Evolutionary conservation across 1,140 invertebrate genomes (phyloP), one percentile per base, ranked within the genome.

Genomic region (Drosophila dunni): DNA sequence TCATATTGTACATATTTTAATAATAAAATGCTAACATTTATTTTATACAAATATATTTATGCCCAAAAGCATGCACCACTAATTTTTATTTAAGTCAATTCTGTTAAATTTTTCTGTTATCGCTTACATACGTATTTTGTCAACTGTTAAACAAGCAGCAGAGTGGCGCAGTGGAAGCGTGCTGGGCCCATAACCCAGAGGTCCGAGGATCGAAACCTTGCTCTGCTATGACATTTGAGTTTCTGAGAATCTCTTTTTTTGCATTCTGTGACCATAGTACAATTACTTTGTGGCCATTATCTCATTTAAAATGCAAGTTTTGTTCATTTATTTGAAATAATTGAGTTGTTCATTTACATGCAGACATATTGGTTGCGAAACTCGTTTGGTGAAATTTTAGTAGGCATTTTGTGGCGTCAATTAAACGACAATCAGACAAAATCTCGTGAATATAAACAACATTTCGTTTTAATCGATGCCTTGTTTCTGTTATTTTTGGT

Each of bases 121-220:
- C 38, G 8, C 33, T 38, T 7, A 64, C 7, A 48, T 13, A 29
- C n/a, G 54, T 33, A 67, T 33, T 50, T 56, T 13, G n/a, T 15
- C 48, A 34, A 1, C 0, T 0, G 6, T 0, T 15, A 1, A 7
- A 0, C 53, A 46, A 36, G 8, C 58, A 96, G 95, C 97, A 98
- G 97, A 97, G 97, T 98, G 97, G 97, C 97, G 97, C 97, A 97
- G 97, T 96, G 97, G 97, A 97, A 98, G 96, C 97, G 97, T 97
- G 96, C 96, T 98, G 97, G 97, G 97, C 97, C 96, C 97, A 97
- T 98, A 98, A 98, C 97, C 97, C 97, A 98, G 97, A 98, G 97
- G 97, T 97, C 96, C 96, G 96, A 96, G 95, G 96, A 97, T 97
- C 96, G 96, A 97, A 97, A 97, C 96, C 95, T 97, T 95, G 95